phyloP scores from a whole-genome alignment of 2,797 vertebrate species.

The Octomys mimax region DNA sequence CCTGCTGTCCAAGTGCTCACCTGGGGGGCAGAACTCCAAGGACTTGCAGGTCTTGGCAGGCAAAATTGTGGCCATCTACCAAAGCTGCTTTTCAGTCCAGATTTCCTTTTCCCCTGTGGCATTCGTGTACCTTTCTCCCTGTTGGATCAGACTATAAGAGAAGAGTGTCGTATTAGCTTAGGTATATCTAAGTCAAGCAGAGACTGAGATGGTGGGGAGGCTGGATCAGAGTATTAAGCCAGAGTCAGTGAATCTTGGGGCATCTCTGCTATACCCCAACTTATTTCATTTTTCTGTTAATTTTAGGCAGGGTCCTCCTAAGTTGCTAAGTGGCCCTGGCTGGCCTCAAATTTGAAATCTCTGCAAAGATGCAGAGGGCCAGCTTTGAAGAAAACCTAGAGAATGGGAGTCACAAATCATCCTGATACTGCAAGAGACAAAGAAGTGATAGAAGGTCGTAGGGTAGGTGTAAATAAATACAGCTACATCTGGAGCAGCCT shows the following conservation, averaged over 20 bases:
- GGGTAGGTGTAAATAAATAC: conserved; percentile 71
- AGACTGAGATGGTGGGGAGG: not conserved
- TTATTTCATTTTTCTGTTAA: too few relatives aligned
- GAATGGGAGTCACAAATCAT: conserved; percentile 18
- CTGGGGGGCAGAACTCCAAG: not conserved
- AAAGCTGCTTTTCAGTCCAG: not conserved
- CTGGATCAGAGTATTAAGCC: not conserved
- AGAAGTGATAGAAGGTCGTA: conserved; percentile 55
- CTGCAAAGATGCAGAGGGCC: conserved; percentile 87
- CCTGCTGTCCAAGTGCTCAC: not conserved
- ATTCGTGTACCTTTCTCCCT: not conserved
- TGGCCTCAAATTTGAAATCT: too few relatives aligned
- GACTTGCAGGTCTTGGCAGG: not conserved
- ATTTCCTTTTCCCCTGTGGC: not conserved
- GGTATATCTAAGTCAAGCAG: not conserved
- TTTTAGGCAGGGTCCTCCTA: too few relatives aligned
- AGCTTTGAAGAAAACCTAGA: conserved; percentile 93
- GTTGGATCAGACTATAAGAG: not conserved
- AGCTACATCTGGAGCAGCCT: conserved; percentile 88
- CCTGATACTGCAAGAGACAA: not conserved
- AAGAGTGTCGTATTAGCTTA: not conserved
- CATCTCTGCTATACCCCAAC: too few relatives aligned
- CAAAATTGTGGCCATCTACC: not conserved
- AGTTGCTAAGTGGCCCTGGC: too few relatives aligned
- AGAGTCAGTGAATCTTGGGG: too few relatives aligned